Evolutionary conservation across 2,888 invertebrate genomes (phyloP), one percentile per base, ranked within the genome.

Genomic region (Trissolcus japonicus): DNA sequence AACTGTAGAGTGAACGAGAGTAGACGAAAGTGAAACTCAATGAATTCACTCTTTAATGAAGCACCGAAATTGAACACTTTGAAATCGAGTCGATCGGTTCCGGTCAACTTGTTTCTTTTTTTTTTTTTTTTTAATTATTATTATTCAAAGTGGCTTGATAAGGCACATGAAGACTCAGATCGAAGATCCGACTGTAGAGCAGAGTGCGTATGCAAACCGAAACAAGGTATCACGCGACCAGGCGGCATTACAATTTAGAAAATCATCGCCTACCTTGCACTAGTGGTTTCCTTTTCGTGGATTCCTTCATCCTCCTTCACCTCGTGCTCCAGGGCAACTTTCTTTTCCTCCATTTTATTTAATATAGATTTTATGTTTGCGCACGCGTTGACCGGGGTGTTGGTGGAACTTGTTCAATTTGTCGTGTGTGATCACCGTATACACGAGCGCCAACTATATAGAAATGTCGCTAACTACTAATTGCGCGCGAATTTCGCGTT

Each of bases 291-390:
- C 82, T 89, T 89, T 62, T 90, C 90, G 69, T 88, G 86, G 84
- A 88, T 90, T 35, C 11, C 35, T 82, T 90, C 91, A 80, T 90
- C 90, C 80, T 90, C 88, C 85, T 90, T 88, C 80, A 86, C 86
- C 82, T 90, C 89, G 84, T 89, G 89, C 82, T 90, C 89, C 81
- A 88, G 84, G 82, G 88, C 85, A 82, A 89, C 87, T 83, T 87
- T 90, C 85, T 90, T 90, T 82, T 90, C 90, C 84, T 90, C 90
- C 90, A 89, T 90, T 86, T 88, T 89, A 86, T 86, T 88, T 88
- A 86, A 86, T 86, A 87, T 87, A 83, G 87, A 87, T 86, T 87
- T 85, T 84, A 75, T 78, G 72, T 59, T 59, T 69, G 75, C 77
- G 77, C 79, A 78, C 54, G 77, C 75, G 79, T 86, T 86, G 43